Percentiles rank a stretch among this genome's conserved stretches.
Conservation (phyloP, 53 echinoderm and acorn worm genomes). For the Zoroaster sp. region DNA sequence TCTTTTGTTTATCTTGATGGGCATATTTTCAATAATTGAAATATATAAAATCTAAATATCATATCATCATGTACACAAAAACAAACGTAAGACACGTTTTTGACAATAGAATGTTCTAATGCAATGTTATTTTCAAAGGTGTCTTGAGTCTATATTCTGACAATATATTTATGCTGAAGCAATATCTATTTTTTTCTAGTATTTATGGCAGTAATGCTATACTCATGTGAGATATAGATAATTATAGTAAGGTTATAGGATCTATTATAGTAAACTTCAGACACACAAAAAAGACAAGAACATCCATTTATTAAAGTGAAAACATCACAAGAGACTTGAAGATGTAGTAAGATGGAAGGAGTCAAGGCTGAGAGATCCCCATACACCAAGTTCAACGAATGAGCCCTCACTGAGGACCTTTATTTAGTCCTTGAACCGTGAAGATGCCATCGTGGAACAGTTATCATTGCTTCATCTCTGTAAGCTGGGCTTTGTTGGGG, state of each 20-base stretch:
- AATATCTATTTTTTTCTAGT: not conserved
- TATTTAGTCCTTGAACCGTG: slow-evolving; percentile 27
- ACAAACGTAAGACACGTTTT: too few species aligned
- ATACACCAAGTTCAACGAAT: not conserved
- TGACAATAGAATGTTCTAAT: too few species aligned
- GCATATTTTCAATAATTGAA: too few species aligned
- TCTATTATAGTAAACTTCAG: not conserved
- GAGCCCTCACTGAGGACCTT: not conserved
- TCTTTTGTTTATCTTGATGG: too few species aligned
- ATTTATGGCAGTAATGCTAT: slow-evolving; percentile 20
- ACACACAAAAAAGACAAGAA: not conserved
- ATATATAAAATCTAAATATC: too few species aligned
- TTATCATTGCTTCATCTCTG: slow-evolving; percentile 7
- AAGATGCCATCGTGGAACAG: slow-evolving; percentile 9
- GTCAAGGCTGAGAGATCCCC: slow-evolving; percentile 5
- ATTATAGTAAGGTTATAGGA: not conserved
- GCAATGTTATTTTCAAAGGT: too few species aligned
- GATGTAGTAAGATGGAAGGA: not conserved
- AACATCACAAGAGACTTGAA: not conserved
- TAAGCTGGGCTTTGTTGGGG: not conserved
- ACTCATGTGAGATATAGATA: not conserved
- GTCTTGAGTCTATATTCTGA: too few species aligned
- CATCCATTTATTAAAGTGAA: not conserved
- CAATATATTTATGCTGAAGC: too few species aligned
- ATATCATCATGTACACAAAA: too few species aligned